phyloP scores from a whole-genome alignment of 2,797 vertebrate genomes.

The Trichosurus vulpecula region DNA sequence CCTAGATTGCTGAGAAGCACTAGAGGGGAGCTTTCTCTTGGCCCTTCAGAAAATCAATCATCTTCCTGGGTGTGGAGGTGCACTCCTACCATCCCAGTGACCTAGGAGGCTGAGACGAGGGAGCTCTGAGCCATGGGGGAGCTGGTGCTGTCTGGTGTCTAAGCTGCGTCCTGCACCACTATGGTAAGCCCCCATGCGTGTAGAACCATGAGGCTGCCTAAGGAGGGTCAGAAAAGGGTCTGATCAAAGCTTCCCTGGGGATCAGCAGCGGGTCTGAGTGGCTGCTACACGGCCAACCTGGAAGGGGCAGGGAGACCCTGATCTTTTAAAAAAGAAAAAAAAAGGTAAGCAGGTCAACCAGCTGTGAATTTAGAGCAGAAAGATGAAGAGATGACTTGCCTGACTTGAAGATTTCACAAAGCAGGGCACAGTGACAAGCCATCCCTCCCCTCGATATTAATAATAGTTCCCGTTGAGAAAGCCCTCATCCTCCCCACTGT shows the following conservation, averaged over 20 bases:
- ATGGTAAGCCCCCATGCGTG: not conserved
- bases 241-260: not conserved
- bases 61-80: not conserved
- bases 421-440: not conserved
- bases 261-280: not conserved
- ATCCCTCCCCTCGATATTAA: not conserved
- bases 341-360: not conserved
- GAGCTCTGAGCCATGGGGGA: fast-evolving
- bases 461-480: not conserved
- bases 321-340: not conserved
- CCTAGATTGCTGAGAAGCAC: not conserved
- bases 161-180: not conserved
- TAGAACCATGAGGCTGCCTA: not conserved
- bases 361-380: not conserved
- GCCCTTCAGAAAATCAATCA: not conserved
- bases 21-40: not conserved
- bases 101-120: not conserved
- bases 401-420: not conserved
- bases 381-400: not conserved
- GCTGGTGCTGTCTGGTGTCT: not conserved
- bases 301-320: not conserved
- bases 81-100: not conserved
- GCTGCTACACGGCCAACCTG: not conserved
- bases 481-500: not conserved
- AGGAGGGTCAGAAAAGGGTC: not conserved